Base-by-base conservation (phyloP, 1,140 invertebrate species). In the Drosophila tropicalis region DNA sequence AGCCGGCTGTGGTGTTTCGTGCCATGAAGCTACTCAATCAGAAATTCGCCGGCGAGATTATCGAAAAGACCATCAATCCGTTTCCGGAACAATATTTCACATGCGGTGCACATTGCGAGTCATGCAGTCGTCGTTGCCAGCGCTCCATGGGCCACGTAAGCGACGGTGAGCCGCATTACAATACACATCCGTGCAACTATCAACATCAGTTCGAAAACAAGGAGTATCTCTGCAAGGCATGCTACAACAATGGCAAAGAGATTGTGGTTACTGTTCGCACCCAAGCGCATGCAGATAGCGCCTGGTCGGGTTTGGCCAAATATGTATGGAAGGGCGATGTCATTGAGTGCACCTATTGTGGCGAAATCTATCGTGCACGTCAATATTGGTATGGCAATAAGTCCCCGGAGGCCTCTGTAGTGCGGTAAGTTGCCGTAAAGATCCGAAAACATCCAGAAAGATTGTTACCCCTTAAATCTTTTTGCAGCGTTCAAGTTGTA, bases 381-480 rank as follows among this genome's bases (percentile, higher is more conserved):
- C 95, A 97, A 82, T 96, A 96, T 90, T 98, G 97, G 97, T 97
- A 96, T 91, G 96, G 96, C 1, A 97, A 98, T 90, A 95, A 95
- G 77, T 94, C 95, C 78, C 95, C 96, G 1, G 96, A 97, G 87
- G 94, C 95, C 57, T 92, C 92, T 12, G 94, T 94, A 9, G 95
- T 96, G 7, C 92, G 94, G 86, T 90, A 76, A 73, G 70, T 77
- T 2, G 9, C 54, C 57, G 9, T 15, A 6, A 6, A 5, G 29
- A 6, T 25, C 22, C 22, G 22, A 25, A 25, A 25, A 25, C 22
- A 29, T 29, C 25, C 25, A 5, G 0, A 29, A 29, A 5, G 0
- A 6, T 6, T 29, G 0, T 29, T 0, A 12, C 34, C 7, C 19
- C 55, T 44, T 32, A 5, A 5, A 15, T 5, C 25, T 12, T 41